Evolutionary conservation across 2,888 invertebrate genomes (phyloP).

Genomic region (Patella pellucida): DNA sequence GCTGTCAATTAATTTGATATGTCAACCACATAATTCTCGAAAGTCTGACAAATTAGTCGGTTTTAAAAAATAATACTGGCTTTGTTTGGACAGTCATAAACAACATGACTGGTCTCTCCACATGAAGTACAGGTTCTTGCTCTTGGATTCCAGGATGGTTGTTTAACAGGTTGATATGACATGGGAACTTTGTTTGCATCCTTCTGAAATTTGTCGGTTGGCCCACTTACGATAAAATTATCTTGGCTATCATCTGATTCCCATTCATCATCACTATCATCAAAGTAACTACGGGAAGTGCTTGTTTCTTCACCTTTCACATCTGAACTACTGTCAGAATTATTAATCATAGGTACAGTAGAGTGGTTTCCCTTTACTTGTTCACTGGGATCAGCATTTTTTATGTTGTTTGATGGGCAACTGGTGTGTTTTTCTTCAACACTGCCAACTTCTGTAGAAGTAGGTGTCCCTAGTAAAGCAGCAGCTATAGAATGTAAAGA

Average conservation of each 20-base stretch:
- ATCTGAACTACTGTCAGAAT: background rate
- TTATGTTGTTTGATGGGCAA: no score
- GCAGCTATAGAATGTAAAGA: no score
- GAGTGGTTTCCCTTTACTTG: background rate
- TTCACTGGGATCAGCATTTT: background rate
- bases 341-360: background rate
- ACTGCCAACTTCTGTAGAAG: no score
- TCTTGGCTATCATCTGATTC: background rate
- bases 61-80: conserved; percentile 17
- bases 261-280: background rate
- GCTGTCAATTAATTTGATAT: no score
- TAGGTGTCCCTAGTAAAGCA: no score
- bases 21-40: no score
- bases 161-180: no score
- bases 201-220: background rate
- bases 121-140: conserved; percentile 37
- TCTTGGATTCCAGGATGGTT: conserved; percentile 36
- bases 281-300: background rate
- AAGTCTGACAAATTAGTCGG: no score
- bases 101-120: conserved; percentile 37
- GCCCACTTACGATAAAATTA: background rate
- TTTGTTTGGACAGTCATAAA: conserved; percentile 38
- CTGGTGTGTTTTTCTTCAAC: no score
- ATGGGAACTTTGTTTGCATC: no score
- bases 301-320: background rate